A percentile compares a stretch with the other conserved stretches of the same genome.
Conservation (phyloP, 1,140 invertebrate species). For the Planococcus citri region DNA sequence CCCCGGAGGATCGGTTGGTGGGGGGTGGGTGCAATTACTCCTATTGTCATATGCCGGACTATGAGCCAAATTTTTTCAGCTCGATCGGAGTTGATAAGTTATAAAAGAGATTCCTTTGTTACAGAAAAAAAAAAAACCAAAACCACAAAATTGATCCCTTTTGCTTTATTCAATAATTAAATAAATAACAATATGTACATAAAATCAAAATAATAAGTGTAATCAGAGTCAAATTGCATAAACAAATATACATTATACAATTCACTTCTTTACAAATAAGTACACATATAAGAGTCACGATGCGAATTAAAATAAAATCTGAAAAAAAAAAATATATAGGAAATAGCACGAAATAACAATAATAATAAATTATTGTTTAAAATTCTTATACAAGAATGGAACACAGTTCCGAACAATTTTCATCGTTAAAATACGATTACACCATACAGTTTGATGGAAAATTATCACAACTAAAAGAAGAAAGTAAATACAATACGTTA, state of each 20-base stretch:
- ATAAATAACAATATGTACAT: slow-evolving; percentile 4
- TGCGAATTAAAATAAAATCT: neutral
- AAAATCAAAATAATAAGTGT: slow-evolving; percentile 2
- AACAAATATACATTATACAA: neutral
- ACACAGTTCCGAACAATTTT: neutral
- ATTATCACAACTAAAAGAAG: neutral
- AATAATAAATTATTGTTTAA: slow-evolving; percentile 4
- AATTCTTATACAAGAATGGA: neutral
- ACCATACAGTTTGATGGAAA: neutral
- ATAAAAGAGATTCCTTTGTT: too few species aligned
- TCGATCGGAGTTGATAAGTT: too few species aligned
- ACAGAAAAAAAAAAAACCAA: neutral
- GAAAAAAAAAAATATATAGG: neutral
- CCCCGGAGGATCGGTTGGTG: too few species aligned
- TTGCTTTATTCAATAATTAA: neutral
- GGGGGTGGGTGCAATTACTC: too few species aligned
- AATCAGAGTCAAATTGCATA: neutral
- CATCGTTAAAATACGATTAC: slow-evolving; percentile 3
- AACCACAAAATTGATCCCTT: slow-evolving; percentile 1
- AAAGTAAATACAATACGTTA: too few species aligned
- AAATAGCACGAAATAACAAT: slow-evolving; percentile 4
- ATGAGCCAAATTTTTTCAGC: too few species aligned
- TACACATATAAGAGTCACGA: neutral
- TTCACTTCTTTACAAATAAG: neutral
- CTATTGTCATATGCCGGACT: too few species aligned